Evolutionary conservation across 2,113 vertebrate species (phyloP).

Genomic region (Ceyx cyanopectus): DNA sequence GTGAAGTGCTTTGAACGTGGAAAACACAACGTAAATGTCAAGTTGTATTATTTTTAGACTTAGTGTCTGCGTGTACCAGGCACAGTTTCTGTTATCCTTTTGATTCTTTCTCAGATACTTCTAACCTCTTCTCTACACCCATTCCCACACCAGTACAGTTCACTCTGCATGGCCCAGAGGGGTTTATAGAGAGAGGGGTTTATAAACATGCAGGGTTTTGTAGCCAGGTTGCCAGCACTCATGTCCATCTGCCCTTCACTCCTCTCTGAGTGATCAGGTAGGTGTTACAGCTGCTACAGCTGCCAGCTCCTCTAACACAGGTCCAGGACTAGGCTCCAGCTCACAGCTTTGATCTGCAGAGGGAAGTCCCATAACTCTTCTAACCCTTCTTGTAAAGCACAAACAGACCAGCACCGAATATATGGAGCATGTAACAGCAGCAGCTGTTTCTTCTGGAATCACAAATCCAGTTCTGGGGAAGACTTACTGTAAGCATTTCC

Average conservation of each 20-base stretch:
- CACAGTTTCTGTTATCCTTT: not conserved
- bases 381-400: not conserved
- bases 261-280: not conserved
- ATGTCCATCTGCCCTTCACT: not conserved
- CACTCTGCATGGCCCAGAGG: not conserved
- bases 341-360: not conserved
- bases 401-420: not conserved
- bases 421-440: not conserved
- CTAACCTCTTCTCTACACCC: not conserved
- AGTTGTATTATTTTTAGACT: not conserved
- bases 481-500: conserved; percentile 53
- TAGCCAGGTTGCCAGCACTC: not conserved
- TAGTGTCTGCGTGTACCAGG: not conserved
- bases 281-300: not conserved
- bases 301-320: not conserved
- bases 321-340: not conserved
- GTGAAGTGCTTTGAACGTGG: not conserved
- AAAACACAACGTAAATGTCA: not conserved
- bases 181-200: not conserved
- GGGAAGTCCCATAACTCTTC: not conserved
- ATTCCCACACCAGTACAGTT: not conserved
- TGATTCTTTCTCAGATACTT: not conserved
- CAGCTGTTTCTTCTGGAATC: conserved; percentile 53
- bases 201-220: not conserved
- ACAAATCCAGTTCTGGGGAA: conserved; percentile 1